These are phyloP conservation scores for Epinotia nisella DNA, from an alignment of 2,888 invertebrate species.

Conservation along the genomic window DNA sequence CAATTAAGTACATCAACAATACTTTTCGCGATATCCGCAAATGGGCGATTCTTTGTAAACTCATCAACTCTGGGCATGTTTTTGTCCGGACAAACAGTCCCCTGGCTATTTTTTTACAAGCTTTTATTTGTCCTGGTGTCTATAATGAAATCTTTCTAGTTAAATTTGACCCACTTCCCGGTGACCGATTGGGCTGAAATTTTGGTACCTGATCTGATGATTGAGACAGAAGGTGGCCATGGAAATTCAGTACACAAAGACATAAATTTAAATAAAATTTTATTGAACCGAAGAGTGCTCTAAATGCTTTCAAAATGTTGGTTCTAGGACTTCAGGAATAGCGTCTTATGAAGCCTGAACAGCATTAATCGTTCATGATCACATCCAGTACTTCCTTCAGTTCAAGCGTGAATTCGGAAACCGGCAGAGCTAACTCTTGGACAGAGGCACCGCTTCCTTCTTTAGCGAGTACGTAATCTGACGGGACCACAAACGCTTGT, in stretches of 20 bases:
- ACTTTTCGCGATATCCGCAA: too few species aligned
- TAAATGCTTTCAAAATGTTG: neutral
- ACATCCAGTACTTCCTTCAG: constrained; percentile 74
- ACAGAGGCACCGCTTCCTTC: constrained; percentile 54
- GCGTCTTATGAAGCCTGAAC: constrained; percentile 4
- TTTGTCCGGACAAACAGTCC: too few species aligned
- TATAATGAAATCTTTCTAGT: too few species aligned
- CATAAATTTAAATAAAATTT: neutral
- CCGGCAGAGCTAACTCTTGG: constrained; percentile 71
- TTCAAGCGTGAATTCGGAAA: constrained; percentile 73
- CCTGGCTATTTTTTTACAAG: neutral
- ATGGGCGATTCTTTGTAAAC: too few species aligned
- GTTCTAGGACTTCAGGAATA: neutral
- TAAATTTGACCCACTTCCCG: too few species aligned
- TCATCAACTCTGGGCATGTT: too few species aligned
- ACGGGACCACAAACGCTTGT: constrained; percentile 70
- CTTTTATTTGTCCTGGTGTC: too few species aligned
- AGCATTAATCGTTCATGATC: constrained; percentile 64
- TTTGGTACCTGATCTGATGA: too few species aligned
- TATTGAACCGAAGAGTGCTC: neutral
- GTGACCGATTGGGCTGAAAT: too few species aligned
- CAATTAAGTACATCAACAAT: too few species aligned
- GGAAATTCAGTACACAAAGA: too few species aligned
- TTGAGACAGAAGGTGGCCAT: too few species aligned
- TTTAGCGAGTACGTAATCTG: constrained; percentile 66